Conservation (phyloP, 2,797 vertebrate species). For the Spea hammondii region DNA sequence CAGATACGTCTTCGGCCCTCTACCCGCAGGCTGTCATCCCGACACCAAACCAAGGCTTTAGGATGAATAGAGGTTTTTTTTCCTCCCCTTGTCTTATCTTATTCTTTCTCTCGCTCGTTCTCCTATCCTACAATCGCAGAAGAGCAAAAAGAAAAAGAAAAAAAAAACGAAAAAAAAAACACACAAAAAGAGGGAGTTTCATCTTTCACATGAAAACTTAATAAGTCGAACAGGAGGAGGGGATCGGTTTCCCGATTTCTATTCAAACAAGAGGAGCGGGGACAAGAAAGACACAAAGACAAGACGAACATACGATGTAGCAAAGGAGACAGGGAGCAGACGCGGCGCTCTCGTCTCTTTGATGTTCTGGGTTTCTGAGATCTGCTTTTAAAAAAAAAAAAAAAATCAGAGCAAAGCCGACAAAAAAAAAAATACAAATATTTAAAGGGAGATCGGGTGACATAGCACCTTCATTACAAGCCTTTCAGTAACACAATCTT, state of each 20-base stretch:
- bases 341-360: conserved; percentile 32
- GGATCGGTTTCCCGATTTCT: conserved; percentile 47
- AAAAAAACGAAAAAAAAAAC: too few relatives aligned
- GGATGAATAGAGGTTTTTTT: conserved; percentile 43
- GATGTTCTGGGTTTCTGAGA: conserved; percentile 37
- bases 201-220: conserved; percentile 54
- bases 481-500: conserved; percentile 46
- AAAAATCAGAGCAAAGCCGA: conserved; percentile 35
- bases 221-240: conserved; percentile 46
- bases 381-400: neutral
- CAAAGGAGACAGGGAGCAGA: conserved; percentile 27
- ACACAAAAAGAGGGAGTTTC: conserved; percentile 32
- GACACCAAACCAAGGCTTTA: conserved; percentile 38
- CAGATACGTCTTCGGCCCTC: conserved; percentile 24
- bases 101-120: conserved; percentile 25
- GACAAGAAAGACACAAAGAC: conserved; percentile 36
- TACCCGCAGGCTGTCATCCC: conserved; percentile 33
- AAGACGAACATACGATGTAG: conserved; percentile 45
- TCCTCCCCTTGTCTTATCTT: conserved; percentile 10
- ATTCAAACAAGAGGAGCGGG: conserved; percentile 43
- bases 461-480: conserved; percentile 36
- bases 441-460: conserved; percentile 37
- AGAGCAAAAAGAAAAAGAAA: conserved; percentile 42
- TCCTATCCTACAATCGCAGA: conserved; percentile 48
- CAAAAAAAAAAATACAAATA: conserved; percentile 23